A percentile compares a stretch with the other conserved stretches of the same genome.
phyloP scores from a whole-genome alignment of 2,888 invertebrate species.

The Dioctria linearis region DNA sequence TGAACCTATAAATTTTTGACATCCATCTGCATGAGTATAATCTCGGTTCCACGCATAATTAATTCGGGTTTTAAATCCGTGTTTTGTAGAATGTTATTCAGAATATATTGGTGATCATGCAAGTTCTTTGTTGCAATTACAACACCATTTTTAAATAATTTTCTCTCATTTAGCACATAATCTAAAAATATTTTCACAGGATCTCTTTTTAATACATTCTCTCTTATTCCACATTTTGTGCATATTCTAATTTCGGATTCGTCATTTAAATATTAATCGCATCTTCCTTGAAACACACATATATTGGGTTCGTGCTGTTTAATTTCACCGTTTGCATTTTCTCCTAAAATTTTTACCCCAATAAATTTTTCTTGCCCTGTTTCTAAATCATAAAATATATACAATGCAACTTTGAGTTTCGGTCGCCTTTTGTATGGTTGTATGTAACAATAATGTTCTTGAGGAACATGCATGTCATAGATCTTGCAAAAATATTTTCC shows the following conservation, averaged over 20 bases:
- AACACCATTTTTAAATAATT: not conserved
- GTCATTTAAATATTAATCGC: not conserved
- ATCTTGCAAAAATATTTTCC: conserved; percentile 44
- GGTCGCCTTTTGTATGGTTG: conserved; percentile 13
- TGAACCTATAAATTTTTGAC: too few relatives aligned
- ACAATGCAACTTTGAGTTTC: conserved; percentile 9
- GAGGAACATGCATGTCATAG: conserved; percentile 11
- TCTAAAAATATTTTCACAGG: not conserved
- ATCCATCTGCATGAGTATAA: not conserved
- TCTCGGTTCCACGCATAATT: conserved; percentile 14
- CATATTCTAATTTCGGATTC: too few relatives aligned
- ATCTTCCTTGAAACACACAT: not conserved
- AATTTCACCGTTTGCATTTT: not conserved
- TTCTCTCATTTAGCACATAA: not conserved
- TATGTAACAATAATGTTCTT: conserved; percentile 23
- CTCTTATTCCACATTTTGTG: too few relatives aligned
- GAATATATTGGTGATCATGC: not conserved
- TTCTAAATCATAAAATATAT: too few relatives aligned
- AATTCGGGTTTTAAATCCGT: too few relatives aligned
- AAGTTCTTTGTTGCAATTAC: not conserved
- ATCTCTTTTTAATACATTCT: not conserved
- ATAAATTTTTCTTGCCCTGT: too few relatives aligned
- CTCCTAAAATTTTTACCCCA: too few relatives aligned
- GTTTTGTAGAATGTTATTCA: not conserved
- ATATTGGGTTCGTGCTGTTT: not conserved